Evolutionary conservation across 1,140 invertebrate species (phyloP).

Genomic region (Dolichoris vasculosae): DNA sequence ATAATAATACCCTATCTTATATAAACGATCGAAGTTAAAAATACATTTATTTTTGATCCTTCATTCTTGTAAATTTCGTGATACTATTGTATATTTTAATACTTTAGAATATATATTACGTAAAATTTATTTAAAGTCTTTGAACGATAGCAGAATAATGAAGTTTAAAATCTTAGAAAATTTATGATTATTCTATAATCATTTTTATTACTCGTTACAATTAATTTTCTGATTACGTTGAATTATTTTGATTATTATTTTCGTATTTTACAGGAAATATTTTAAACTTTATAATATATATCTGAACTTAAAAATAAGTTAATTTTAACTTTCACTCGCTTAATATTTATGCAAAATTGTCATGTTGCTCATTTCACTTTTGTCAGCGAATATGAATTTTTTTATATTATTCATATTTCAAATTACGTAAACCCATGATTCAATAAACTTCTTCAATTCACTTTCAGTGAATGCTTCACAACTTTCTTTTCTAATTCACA

Average conservation of each 20-base stretch:
- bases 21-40: conserved; percentile 42
- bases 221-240: background rate
- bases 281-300: background rate
- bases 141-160: too few species aligned
- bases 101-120: too few species aligned
- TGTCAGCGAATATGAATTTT: background rate
- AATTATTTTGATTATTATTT: background rate
- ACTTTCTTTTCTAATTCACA: too few species aligned
- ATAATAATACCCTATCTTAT: conserved; percentile 49
- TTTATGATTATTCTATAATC: too few species aligned
- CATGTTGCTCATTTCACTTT: conserved; percentile 15
- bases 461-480: too few species aligned
- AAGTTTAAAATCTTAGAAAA: too few species aligned
- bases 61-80: background rate
- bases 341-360: background rate
- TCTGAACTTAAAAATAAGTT: background rate
- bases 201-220: too few species aligned
- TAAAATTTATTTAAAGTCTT: too few species aligned
- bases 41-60: conserved; percentile 25
- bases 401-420: background rate
- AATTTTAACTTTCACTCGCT: background rate
- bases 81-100: background rate
- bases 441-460: background rate
- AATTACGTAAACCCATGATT: background rate
- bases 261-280: background rate